Evolutionary conservation across 2,113 vertebrate genomes (phyloP), one percentile per base, ranked within the genome.

Genomic region (Toxostoma redivivum): DNA sequence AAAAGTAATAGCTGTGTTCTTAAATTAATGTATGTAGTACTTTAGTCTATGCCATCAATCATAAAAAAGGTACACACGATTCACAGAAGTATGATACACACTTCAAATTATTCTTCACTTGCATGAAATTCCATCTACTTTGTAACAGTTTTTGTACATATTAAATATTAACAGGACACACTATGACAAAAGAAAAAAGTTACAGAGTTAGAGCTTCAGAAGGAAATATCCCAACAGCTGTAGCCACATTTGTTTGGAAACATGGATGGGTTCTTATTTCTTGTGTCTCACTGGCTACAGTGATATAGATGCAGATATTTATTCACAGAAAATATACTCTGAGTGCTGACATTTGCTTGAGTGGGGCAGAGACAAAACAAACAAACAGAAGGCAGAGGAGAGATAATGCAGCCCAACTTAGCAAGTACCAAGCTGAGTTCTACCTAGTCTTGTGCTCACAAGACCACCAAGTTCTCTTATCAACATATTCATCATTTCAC

Each of bases 31-130:
- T 14, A 54, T 37, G 9, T 14, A 48, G 17, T 19, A 71, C 20
- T 82, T 78, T 3, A 81, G 25, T 11, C 15, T 51, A 27, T 20
- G 6, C 10, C 76, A 61, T 22, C 47, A 60, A 11, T 23, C 62
- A 77, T 17, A 72, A 35, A 69, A 84, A 47, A 5, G 2, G 5
- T 16, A 25, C 19, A 38, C 7, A 23, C 0, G 0, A n/a, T 65
- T 47, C 37, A 60, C 7, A 70, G 31, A 91, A 61, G 22, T 6
- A 8, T n/a, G 22, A 73, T 6, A 66, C 4, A 38, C 33, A 24
- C 21, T 60, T 58, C 38, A 37, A 71, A 56, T 44, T 38, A 72
- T 50, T 71, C 11, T 50, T 65, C 30, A 67, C 20, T 57, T 33
- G 13, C 23, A 40, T 5, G 5, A 69, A 90, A 51, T 74, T 61